These are phyloP conservation scores for Entelurus aequoreus DNA, from an alignment of 2,113 vertebrate genomes.

Conservation along the genomic window DNA sequence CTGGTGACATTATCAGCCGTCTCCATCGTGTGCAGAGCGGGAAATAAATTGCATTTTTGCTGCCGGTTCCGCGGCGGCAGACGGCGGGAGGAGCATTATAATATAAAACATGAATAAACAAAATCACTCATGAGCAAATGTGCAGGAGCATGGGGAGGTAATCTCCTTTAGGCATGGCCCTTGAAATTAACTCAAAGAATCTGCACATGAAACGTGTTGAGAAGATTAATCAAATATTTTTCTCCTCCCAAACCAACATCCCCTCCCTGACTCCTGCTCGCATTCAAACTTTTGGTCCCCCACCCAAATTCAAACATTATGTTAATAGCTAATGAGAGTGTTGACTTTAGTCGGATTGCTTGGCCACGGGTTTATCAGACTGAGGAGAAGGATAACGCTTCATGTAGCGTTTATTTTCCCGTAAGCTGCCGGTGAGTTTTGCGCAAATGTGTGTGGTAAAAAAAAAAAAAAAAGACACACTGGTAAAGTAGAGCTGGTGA, in stretches of 20 bases:
- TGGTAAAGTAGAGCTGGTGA: conserved; percentile 32
- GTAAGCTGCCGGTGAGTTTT: conserved; percentile 41
- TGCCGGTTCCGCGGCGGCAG: conserved; percentile 64
- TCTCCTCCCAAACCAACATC: conserved; percentile 22
- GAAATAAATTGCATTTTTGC: conserved; percentile 80
- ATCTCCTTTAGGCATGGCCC: conserved; percentile 75
- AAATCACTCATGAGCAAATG: conserved; percentile 78
- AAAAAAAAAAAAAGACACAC: conserved; percentile 1
- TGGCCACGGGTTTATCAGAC: conserved; percentile 64
- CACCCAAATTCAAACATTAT: conserved; percentile 63
- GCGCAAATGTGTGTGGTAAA: conserved; percentile 35
- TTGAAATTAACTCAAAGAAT: conserved; percentile 77
- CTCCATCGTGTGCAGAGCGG: conserved; percentile 69
- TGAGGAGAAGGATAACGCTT: conserved; percentile 55
- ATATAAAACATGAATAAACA: conserved; percentile 80
- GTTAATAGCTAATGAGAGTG: conserved; percentile 68
- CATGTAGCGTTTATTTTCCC: conserved; percentile 60
- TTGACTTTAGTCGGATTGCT: conserved; percentile 66
- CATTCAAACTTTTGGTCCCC: conserved; percentile 50
- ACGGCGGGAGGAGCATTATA: conserved; percentile 70
- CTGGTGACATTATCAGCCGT: conserved; percentile 75
- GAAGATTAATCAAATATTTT: conserved; percentile 75
- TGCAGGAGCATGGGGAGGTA: conserved; percentile 73
- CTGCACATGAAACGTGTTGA: conserved; percentile 74
- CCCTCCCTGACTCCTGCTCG: conserved; percentile 30